Evolutionary conservation across 2,888 invertebrate species (phyloP).

Genomic region (Operophtera brumata): DNA sequence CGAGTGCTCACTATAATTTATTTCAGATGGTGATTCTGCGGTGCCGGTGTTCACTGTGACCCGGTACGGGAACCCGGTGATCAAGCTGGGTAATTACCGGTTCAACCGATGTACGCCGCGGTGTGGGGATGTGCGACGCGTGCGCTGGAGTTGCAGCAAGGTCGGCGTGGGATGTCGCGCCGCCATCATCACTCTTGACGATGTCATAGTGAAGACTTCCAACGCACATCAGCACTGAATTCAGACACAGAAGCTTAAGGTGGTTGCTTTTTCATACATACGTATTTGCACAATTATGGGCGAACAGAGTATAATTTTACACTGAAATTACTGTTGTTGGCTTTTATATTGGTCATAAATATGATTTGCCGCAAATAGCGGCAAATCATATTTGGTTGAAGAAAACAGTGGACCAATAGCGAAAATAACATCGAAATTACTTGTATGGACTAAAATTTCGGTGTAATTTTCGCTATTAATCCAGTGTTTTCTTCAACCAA

Average conservation of each 20-base stretch:
- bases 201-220: conserved; percentile 42
- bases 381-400: too few species aligned
- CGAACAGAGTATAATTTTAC: too few species aligned
- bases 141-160: conserved; percentile 39
- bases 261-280: too few species aligned
- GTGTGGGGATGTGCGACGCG: conserved; percentile 30
- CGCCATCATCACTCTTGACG: conserved; percentile 41
- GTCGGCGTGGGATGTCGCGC: conserved; percentile 41
- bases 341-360: too few species aligned
- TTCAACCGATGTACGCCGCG: conserved; percentile 36
- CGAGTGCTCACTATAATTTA: not conserved
- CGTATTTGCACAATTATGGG: too few species aligned
- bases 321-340: too few species aligned
- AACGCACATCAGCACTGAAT: conserved; percentile 48
- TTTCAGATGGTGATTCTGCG: conserved; percentile 2
- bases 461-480: too few species aligned
- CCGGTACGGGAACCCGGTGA: conserved; percentile 39
- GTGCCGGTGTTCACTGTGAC: conserved; percentile 32
- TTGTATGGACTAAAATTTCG: too few species aligned
- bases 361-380: too few species aligned
- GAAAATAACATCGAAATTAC: too few species aligned
- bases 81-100: conserved; percentile 48
- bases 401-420: too few species aligned
- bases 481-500: too few species aligned
- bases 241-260: not conserved